A percentile compares a stretch with the other conserved stretches of the same genome.
Evolutionary conservation across 2,888 invertebrate genomes (phyloP).

Genomic region (Pseudococcus jackbeardsleyi): DNA sequence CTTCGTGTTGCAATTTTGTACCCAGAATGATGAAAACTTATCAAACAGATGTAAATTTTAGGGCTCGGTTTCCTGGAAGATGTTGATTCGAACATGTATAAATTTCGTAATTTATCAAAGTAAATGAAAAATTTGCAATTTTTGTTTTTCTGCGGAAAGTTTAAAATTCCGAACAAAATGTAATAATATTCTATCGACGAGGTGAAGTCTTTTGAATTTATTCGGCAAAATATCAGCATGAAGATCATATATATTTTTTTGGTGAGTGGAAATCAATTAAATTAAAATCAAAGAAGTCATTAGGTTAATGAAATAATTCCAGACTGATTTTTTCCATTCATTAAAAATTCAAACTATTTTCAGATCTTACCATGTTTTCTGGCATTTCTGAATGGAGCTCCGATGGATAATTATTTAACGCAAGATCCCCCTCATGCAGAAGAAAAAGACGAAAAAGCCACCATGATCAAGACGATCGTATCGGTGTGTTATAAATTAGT

Average conservation of each 20-base stretch:
- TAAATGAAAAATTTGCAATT: not conserved
- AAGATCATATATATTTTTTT: not conserved
- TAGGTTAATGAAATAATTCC: no score
- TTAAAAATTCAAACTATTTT: not conserved
- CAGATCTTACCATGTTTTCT: slow-evolving; percentile 5
- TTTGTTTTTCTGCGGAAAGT: not conserved
- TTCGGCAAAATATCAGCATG: not conserved
- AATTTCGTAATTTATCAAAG: not conserved
- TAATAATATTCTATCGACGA: not conserved
- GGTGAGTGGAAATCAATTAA: not conserved
- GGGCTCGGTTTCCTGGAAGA: not conserved
- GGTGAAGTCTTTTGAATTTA: not conserved
- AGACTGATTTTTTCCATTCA: no score
- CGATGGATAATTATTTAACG: not conserved
- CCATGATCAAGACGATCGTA: not conserved
- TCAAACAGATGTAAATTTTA: not conserved
- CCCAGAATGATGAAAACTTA: not conserved
- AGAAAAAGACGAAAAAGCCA: not conserved
- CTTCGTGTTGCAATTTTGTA: not conserved
- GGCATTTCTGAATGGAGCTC: not conserved
- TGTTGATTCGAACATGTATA: not conserved
- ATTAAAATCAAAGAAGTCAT: not conserved
- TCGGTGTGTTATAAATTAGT: slow-evolving; percentile 33
- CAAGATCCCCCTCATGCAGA: not conserved
- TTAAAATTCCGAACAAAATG: not conserved